phyloP scores from a whole-genome alignment of 2,888 invertebrate genomes.

The Euplexia lucipara region DNA sequence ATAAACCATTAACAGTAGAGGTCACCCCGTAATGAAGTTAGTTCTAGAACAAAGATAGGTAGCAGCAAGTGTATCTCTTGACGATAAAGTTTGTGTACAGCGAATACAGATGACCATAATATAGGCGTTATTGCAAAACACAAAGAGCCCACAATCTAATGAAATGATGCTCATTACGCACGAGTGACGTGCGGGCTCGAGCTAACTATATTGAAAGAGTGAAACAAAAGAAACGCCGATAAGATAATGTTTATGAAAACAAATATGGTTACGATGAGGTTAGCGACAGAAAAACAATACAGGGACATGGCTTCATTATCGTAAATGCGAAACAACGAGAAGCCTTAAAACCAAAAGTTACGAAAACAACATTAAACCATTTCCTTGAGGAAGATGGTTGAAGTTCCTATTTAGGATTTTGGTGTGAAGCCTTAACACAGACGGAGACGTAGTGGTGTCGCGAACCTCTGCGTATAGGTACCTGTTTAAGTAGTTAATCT shows the following conservation, averaged over 20 bases:
- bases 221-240: constrained; percentile 75
- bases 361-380: background rate
- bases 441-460: constrained; percentile 28
- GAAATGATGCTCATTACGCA: constrained; percentile 50
- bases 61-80: constrained; percentile 38
- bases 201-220: constrained; percentile 66
- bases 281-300: constrained; percentile 49
- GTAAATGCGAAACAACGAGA: constrained; percentile 29
- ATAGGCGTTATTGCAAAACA: constrained; percentile 58
- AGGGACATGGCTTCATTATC: constrained; percentile 46
- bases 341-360: constrained; percentile 18
- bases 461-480: constrained; percentile 45
- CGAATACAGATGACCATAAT: constrained; percentile 40
- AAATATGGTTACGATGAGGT: constrained; percentile 64
- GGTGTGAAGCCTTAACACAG: constrained; percentile 60
- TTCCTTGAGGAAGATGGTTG: constrained; percentile 36
- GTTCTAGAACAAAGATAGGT: constrained; percentile 57
- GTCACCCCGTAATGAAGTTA: constrained; percentile 46
- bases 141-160: constrained; percentile 61
- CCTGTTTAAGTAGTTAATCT: constrained; percentile 67
- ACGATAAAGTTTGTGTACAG: constrained; percentile 43
- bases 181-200: constrained; percentile 54
- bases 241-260: constrained; percentile 72
- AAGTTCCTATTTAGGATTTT: constrained; percentile 35
- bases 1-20: constrained; percentile 43